Percentiles rank a stretch among this genome's conserved stretches.
Evolutionary conservation across 2,888 invertebrate species (phyloP).

Genomic region (Polia nebulosa): DNA sequence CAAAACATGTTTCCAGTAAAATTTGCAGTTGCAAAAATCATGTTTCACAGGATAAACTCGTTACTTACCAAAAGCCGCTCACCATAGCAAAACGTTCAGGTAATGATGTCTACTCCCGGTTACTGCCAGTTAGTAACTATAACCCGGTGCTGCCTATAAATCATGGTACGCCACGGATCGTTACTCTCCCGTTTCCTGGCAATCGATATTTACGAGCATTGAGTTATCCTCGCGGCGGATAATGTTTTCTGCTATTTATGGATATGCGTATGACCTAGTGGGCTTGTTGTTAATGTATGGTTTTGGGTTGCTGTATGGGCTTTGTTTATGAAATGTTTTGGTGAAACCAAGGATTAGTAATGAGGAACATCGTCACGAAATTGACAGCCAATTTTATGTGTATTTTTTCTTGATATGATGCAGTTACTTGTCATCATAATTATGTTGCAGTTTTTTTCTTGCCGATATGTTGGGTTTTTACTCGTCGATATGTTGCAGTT

Average conservation of each 20-base stretch:
- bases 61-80: not conserved
- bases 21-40: not conserved
- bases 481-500: no score
- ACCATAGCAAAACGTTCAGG: conserved; percentile 48
- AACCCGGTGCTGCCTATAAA: conserved; percentile 59
- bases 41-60: not conserved
- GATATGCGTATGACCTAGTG: conserved; percentile 43
- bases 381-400: no score
- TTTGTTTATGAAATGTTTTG: not conserved
- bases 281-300: conserved; percentile 37
- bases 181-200: conserved; percentile 70
- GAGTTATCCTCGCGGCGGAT: conserved; percentile 56
- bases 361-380: not conserved
- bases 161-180: conserved; percentile 67
- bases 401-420: no score
- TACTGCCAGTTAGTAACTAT: conserved; percentile 55
- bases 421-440: no score
- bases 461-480: no score
- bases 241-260: conserved; percentile 58
- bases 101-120: conserved; percentile 57
- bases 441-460: no score
- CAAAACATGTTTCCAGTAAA: no score
- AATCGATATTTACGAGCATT: conserved; percentile 71
- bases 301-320: not conserved
- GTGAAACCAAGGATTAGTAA: not conserved